These are phyloP conservation scores for Saccostrea echinata DNA, from an alignment of 1,140 invertebrate species.

Conservation along the genomic window DNA sequence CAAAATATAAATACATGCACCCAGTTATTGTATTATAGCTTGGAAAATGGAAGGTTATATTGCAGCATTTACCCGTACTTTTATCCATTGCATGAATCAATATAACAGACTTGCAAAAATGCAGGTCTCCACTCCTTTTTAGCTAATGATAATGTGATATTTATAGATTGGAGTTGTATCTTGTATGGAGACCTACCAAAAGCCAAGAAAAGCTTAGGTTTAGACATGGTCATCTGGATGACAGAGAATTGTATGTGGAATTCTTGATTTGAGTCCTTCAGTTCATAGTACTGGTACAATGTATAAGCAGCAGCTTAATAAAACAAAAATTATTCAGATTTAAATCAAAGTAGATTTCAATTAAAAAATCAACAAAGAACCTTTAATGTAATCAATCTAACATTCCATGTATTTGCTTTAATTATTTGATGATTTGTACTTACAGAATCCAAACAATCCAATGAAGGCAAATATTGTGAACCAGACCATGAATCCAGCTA, in stretches of 20 bases:
- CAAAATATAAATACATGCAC: too few relatives aligned
- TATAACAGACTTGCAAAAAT: too few relatives aligned
- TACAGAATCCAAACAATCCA: constrained; percentile 87
- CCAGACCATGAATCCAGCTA: constrained; percentile 93
- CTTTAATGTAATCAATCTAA: too few relatives aligned
- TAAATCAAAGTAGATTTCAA: background rate
- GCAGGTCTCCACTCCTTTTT: too few relatives aligned
- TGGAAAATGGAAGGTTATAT: too few relatives aligned
- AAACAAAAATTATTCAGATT: constrained; percentile 21
- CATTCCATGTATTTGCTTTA: too few relatives aligned
- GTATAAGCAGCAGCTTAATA: constrained; percentile 72
- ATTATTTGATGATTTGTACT: too few relatives aligned
- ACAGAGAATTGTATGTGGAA: constrained; percentile 77
- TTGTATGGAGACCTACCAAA: constrained; percentile 74
- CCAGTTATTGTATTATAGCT: too few relatives aligned
- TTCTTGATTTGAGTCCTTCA: constrained; percentile 72
- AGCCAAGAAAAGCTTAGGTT: constrained; percentile 84
- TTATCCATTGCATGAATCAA: too few relatives aligned
- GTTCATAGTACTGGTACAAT: constrained; percentile 83
- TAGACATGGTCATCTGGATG: constrained; percentile 68
- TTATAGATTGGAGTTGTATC: background rate
- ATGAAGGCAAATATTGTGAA: constrained; percentile 88
- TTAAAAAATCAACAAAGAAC: too few relatives aligned
- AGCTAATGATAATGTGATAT: too few relatives aligned
- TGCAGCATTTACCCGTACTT: too few relatives aligned